A percentile compares a stretch with the other conserved stretches of the same genome.
These are phyloP conservation scores for Sclerodermus sp. DNA, from an alignment of 2,888 invertebrate genomes.

Conservation along the genomic window DNA sequence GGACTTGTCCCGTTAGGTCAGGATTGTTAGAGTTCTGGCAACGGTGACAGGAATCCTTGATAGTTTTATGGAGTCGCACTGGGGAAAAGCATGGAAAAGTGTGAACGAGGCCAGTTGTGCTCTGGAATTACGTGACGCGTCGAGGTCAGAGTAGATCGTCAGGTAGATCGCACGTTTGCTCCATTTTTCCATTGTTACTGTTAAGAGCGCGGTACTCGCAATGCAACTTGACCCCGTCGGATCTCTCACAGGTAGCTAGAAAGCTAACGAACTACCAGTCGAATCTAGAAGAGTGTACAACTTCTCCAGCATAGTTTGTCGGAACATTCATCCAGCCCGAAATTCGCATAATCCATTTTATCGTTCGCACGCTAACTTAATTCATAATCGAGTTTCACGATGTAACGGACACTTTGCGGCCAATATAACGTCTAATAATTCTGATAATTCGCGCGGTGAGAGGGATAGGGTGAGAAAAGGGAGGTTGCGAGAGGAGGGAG, in stretches of 20 bases:
- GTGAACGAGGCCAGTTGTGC: slow-evolving; percentile 2
- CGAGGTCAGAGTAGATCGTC: slow-evolving; percentile 18
- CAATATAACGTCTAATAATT: slow-evolving; percentile 56
- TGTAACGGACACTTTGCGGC: slow-evolving; percentile 51
- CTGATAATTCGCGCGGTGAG: slow-evolving; percentile 48
- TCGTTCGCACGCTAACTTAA: slow-evolving; percentile 36
- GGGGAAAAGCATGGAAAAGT: slow-evolving; percentile 2
- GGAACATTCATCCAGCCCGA: no score
- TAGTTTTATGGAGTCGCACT: no score
- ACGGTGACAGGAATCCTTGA: slow-evolving; percentile 1
- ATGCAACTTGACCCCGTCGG: no score
- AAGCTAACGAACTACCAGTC: no score
- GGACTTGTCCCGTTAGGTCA: slow-evolving; percentile 47
- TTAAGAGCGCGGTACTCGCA: no score
- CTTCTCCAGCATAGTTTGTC: no score
- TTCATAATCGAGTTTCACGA: slow-evolving; percentile 49
- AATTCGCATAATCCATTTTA: slow-evolving; percentile 9
- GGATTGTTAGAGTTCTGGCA: slow-evolving; percentile 31
- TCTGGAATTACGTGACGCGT: slow-evolving; percentile 1
- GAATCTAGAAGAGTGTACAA: no score
- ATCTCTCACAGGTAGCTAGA: no score
- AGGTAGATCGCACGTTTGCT: slow-evolving; percentile 29
- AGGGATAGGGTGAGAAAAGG: slow-evolving; percentile 19
- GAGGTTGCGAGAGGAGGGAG: slow-evolving; percentile 8
- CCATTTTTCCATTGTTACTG: slow-evolving; percentile 20